Conservation (phyloP, 2,888 invertebrate species). For the Formica aserva region DNA sequence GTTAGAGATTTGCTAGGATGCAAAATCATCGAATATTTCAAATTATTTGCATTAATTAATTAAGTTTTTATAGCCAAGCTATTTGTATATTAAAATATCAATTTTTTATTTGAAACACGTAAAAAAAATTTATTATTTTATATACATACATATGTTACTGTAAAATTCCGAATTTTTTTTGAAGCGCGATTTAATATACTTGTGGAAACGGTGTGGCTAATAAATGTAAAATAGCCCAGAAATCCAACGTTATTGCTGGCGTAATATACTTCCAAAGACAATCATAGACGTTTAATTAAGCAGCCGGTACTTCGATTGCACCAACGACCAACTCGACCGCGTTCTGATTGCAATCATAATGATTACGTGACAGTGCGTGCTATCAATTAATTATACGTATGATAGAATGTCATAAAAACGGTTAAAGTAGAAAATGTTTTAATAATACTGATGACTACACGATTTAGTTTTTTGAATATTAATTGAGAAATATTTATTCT, state of each 20-base stretch:
- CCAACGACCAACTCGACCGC: background rate
- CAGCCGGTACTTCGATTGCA: background rate
- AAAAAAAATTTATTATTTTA: too few relatives aligned
- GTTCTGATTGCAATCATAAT: background rate
- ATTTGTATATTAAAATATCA: background rate
- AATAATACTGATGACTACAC: background rate
- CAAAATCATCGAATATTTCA: background rate
- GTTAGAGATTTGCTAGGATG: background rate
- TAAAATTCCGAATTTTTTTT: too few relatives aligned
- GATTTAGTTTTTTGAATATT: background rate
- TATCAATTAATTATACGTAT: conserved; percentile 28
- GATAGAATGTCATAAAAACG: background rate
- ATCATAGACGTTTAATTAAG: conserved; percentile 13
- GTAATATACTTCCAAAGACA: background rate
- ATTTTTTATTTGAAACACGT: background rate
- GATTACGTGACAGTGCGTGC: background rate
- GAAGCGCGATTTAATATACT: background rate
- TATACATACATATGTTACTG: too few relatives aligned
- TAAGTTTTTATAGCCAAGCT: background rate
- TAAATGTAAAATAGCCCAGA: background rate
- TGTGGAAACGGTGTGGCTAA: background rate
- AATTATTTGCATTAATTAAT: background rate
- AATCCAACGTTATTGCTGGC: background rate
- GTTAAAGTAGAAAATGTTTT: background rate
- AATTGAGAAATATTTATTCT: background rate